Conservation (phyloP, 2,888 invertebrate species). For the Aphodius granarius region DNA sequence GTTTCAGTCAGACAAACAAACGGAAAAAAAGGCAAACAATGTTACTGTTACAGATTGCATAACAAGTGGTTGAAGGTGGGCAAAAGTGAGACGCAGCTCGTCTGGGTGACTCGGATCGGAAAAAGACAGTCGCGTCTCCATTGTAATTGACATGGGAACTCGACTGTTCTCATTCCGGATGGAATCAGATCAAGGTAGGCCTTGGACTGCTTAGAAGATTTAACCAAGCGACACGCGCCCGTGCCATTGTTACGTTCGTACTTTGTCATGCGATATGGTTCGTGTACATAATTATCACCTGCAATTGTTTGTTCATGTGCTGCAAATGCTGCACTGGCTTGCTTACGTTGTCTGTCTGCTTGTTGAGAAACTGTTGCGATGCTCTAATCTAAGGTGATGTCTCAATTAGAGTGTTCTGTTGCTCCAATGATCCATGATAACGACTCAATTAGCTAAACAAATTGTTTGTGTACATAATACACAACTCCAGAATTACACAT, state of each 20-base stretch:
- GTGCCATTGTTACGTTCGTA: constrained; percentile 37
- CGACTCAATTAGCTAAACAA: not conserved
- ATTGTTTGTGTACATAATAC: too few relatives aligned
- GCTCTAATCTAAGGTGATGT: not conserved
- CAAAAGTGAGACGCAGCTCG: constrained; percentile 29
- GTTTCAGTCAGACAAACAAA: constrained; percentile 17
- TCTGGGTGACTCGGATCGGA: constrained; percentile 3
- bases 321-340: constrained; percentile 21
- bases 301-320: constrained; percentile 36
- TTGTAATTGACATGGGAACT: constrained; percentile 50
- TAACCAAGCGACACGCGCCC: constrained; percentile 44
- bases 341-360: not conserved
- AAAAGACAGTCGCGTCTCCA: constrained; percentile 21
- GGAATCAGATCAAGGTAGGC: constrained; percentile 46
- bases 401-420: not conserved
- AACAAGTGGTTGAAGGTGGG: constrained; percentile 34
- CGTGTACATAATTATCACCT: constrained; percentile 40
- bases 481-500: too few relatives aligned
- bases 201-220: constrained; percentile 46
- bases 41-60: constrained; percentile 37
- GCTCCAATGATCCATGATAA: not conserved
- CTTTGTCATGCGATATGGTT: constrained; percentile 41
- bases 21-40: constrained; percentile 7
- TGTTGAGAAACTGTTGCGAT: constrained; percentile 1
- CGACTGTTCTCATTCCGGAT: constrained; percentile 46